A percentile compares a stretch with the other conserved stretches of the same genome.
Conservation (phyloP, 35 echinoderm and acorn worm genomes). For the Chiridota heheva region DNA sequence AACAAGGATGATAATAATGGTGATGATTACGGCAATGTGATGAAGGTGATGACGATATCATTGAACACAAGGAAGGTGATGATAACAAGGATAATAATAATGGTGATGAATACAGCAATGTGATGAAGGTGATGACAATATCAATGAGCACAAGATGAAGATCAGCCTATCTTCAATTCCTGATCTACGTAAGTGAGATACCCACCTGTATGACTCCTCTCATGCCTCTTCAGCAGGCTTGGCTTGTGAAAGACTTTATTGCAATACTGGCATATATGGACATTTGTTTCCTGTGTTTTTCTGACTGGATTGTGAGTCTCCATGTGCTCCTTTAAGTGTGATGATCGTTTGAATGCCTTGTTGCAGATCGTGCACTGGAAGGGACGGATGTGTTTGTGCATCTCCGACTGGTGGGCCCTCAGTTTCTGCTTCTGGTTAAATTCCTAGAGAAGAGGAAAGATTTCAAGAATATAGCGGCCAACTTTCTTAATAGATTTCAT, state of each 20-base stretch:
- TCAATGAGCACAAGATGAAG: too few species aligned
- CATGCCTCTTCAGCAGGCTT: conserved; percentile 83
- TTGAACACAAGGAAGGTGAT: too few species aligned
- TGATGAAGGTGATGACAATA: too few species aligned
- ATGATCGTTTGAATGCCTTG: conserved; percentile 89
- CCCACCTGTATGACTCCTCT: conserved; percentile 88
- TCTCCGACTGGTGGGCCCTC: conserved; percentile 69
- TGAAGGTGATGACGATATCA: too few species aligned
- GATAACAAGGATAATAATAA: too few species aligned
- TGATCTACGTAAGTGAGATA: too few species aligned
- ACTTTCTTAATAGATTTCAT: conserved; percentile 3
- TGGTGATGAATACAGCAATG: too few species aligned
- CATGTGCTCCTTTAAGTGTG: conserved; percentile 96
- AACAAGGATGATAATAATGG: too few species aligned
- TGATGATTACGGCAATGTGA: too few species aligned
- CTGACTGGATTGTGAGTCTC: conserved; percentile 65
- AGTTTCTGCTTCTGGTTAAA: conserved; percentile 83
- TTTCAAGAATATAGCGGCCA: background rate
- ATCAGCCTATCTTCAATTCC: too few species aligned
- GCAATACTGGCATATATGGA: conserved; percentile 55
- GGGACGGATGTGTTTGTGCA: conserved; percentile 72
- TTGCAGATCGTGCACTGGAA: conserved; percentile 70
- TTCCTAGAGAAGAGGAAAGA: conserved; percentile 57
- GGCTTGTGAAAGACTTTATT: conserved; percentile 82
- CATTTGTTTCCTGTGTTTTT: conserved; percentile 2